Base-by-base conservation (phyloP, 2,797 vertebrate species). In the Sylvia borin region DNA sequence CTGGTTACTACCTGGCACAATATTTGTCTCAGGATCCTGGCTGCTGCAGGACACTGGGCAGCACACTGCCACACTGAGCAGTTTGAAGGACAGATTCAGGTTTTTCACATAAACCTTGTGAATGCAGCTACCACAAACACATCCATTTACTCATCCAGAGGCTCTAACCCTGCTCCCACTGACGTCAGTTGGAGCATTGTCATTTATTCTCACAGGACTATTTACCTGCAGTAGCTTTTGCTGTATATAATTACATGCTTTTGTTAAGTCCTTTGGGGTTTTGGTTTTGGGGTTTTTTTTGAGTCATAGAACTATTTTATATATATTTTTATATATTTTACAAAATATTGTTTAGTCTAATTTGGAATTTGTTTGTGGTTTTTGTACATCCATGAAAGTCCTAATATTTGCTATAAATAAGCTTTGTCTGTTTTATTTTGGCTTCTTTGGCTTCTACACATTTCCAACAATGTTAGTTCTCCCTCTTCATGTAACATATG, bases 401-500 rank as follows among this genome's bases (percentile, higher is more conserved):
- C 62, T 67, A 96, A 73, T 94, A 89, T 95, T 93, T 82, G 45
- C 50, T 66, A 50, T 87, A 79, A 92, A 93, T 87, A 82, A 82
- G 71, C 50, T 76, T 85, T 3, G 57, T 90, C 64, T 87, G 67
- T 64, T 94, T 94, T 92, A 51, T 89, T 94, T 92, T 95, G 71
- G 7, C 55, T 86, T 15, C 47, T 58, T 78, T 65, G 25, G 24
- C 42, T 87, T 88, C 45, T 84, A 50, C 55, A 85, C 17, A 21
- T 82, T 94, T 67, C 48, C 78, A 50, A 65, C 68, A 80, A 54
- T 71, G 24, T 85, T 92, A 84, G 34, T 71, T 47, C 31, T 92
- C 57, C 38, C 60, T 89, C 78, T 85, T 83, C 34, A 26, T 87
- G 64, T 82, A 71, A 64, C 38, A 83, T 43, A 90, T 83, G 65